Base-by-base conservation (phyloP, 2,797 vertebrate genomes). In the Hipposideros larvatus region DNA sequence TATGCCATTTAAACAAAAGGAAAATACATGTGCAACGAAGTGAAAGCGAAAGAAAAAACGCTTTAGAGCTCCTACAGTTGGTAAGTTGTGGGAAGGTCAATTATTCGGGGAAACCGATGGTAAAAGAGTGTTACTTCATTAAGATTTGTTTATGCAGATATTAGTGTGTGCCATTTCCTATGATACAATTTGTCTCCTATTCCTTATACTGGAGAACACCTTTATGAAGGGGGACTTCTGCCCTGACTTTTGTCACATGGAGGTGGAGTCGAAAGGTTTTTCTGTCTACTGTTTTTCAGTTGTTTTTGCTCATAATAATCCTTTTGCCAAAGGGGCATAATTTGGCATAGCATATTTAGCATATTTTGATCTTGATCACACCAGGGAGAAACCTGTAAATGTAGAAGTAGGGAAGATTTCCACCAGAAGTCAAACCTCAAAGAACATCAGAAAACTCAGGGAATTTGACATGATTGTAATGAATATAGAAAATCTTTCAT, bases 341-440 rank as follows among this genome's bases (percentile, higher is more conserved):
- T 78, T 79, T 37, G 53, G 34, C 19, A 7, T 41, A 37, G 9
- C 9, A 59, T 59, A 43, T 41, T 61, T 21, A 37, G 11, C 46
- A 3, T 48, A 13, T 48, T 48, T 48, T 55, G 48, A 22, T 77
- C 6, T 82, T 63, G 5, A 46, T 82, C 57, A 63, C 41, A 61
- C n/a, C 22, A 11, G 26, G 26, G 41, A 73, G 22, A 61, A 82
- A 61, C 41, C 5, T 15, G 22, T 59, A 61, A 73, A 24, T 71
- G 34, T 31, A 31, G n/a, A 61, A 48, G 19, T 57, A 19, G 28
- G 19, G 41, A 43, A 80, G 41, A 31, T 79, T 63, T 19, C 80
- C 86, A n/a, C 57, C 82, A 84, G 31, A 88, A 89, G 78, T 91
- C 90, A 43, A 93, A 77, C 28, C 88, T 90, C 48, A 59, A 87